Evolutionary conservation across 2,113 vertebrate species (phyloP).

Genomic region (Orthonyx spaldingii): DNA sequence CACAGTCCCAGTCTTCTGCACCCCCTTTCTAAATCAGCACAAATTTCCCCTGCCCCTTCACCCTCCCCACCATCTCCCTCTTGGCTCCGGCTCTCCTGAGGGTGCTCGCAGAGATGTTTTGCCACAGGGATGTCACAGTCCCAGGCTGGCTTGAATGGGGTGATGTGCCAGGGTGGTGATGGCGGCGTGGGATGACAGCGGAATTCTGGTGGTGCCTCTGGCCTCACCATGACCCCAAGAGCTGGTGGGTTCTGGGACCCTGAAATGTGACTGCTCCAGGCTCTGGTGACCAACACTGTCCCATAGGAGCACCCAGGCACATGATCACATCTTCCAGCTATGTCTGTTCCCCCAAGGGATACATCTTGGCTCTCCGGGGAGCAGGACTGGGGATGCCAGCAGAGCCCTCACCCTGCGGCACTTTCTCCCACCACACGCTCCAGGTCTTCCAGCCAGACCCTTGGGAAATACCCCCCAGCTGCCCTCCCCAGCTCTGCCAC

Average conservation of each 20-base stretch:
- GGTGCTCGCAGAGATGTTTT: not conserved
- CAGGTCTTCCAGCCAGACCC: constrained; percentile 13
- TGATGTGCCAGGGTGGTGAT: accelerated
- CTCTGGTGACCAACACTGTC: not conserved
- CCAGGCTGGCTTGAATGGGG: not conserved
- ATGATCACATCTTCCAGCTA: not conserved
- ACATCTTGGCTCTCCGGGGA: not conserved
- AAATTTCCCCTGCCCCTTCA: not conserved
- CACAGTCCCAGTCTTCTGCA: not conserved
- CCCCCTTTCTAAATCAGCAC: constrained; percentile 52
- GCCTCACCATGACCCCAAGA: accelerated
- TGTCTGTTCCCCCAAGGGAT: not conserved
- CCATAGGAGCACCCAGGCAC: accelerated
- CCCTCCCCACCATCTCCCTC: not conserved
- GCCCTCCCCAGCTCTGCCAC: not conserved
- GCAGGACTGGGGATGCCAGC: not conserved
- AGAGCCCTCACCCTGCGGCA: accelerated
- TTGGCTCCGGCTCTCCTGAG: accelerated
- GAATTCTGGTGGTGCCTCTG: not conserved
- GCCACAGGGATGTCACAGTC: not conserved
- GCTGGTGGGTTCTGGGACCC: accelerated
- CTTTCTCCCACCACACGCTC: not conserved
- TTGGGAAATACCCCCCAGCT: not conserved
- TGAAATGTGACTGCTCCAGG: not conserved
- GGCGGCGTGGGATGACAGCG: accelerated